Evolutionary conservation across 2,888 invertebrate genomes (phyloP), one percentile per base, ranked within the genome.

Genomic region (Protophormia terraenovae): DNA sequence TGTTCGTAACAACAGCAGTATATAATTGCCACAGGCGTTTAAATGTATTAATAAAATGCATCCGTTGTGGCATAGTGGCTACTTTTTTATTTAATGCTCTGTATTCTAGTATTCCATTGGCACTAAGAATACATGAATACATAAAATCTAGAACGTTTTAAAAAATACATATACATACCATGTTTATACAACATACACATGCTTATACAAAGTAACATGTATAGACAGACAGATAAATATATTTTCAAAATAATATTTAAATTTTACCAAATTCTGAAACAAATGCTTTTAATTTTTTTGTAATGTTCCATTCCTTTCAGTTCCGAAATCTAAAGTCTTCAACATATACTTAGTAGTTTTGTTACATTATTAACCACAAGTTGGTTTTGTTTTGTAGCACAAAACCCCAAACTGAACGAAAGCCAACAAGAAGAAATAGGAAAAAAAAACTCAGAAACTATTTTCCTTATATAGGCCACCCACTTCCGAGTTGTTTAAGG

Each of bases 1-100:
- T 76, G 82, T 82, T 41, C 45, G 27, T 55, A 82, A 71, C 76
- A 82, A 71, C 76, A 69, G 82, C 69, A 53, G 76, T 55, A 55
- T 45, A 45, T 76, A 82, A 82, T 82, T 82, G 69, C 82, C 67
- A 64, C 60, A 76, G 76, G 82, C 82, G 69, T 82, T 82, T 76
- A 71, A 76, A 76, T 82, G 82, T 82, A 76, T 82, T 82, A 76
- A 82, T 76, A 82, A 81, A 82, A 82, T 82, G 76, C 82, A 82
- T 76, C 82, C 82, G 82, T 76, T 76, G 76, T 76, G 69, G 76
- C 60, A 76, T 71, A 71, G 41, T 76, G 75, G 75, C 29, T 32
- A 72, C 16, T 64, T 66, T 64, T 53, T 32, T 55, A 19, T 58
- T 38, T 38, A n/a, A n/a, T n/a, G n/a, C n/a, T n/a, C n/a, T n/a